phyloP scores from a whole-genome alignment of 2,888 invertebrate genomes.

The Muscina levida region DNA sequence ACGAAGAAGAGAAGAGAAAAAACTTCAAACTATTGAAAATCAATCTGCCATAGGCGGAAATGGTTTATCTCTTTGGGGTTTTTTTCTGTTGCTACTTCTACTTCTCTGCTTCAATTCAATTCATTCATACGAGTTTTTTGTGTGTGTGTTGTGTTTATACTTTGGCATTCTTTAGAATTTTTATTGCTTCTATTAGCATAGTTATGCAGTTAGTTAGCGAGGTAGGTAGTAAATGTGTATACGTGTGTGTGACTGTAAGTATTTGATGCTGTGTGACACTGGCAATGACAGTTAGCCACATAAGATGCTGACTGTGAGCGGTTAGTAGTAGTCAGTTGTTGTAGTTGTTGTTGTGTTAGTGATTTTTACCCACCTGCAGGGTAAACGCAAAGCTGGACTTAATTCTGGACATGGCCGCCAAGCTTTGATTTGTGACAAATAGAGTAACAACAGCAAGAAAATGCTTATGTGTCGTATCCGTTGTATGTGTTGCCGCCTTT shows the following conservation, averaged over 20 bases:
- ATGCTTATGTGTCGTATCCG: slow-evolving; percentile 68
- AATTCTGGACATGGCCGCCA: slow-evolving; percentile 90
- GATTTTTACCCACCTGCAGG: slow-evolving; percentile 82
- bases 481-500: slow-evolving; percentile 63
- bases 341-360: neutral
- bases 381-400: slow-evolving; percentile 87
- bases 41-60: slow-evolving; percentile 64
- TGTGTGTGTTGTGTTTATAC: slow-evolving; percentile 1
- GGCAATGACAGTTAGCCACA: slow-evolving; percentile 20
- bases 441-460: slow-evolving; percentile 72
- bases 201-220: slow-evolving; percentile 4
- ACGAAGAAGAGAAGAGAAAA: slow-evolving; percentile 21
- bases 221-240: neutral
- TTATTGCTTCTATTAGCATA: slow-evolving; percentile 65
- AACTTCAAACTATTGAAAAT: slow-evolving; percentile 57
- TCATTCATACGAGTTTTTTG: slow-evolving; percentile 30
- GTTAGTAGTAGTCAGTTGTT: neutral
- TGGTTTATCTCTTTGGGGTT: slow-evolving; percentile 41
- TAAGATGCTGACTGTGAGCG: neutral
- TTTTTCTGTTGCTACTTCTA: neutral
- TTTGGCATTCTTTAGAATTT: slow-evolving; percentile 51
- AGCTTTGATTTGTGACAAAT: slow-evolving; percentile 75
- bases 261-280: neutral
- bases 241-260: slow-evolving; percentile 28
- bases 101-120: neutral